Percentiles rank a stretch among this genome's conserved stretches.
Conservation (phyloP, 1,140 invertebrate genomes). For the Drosophila busckii region DNA sequence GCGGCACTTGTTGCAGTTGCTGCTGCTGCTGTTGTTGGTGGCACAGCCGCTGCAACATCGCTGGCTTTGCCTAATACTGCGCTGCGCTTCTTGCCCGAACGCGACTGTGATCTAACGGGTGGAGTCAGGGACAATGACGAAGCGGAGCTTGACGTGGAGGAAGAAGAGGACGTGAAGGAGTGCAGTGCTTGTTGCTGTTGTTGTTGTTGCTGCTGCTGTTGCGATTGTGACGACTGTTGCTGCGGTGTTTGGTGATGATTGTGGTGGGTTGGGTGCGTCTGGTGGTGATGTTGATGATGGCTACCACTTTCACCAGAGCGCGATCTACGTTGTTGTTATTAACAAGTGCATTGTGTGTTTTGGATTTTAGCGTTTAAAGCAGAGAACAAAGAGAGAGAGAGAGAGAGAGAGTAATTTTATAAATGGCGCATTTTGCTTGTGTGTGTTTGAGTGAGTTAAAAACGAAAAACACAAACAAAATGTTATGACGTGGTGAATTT, state of each 20-base stretch:
- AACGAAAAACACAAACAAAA: no score
- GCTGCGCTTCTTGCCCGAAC: slow-evolving; percentile 71
- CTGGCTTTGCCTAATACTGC: slow-evolving; percentile 43
- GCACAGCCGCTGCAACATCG: slow-evolving; percentile 17
- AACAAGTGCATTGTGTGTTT: neutral
- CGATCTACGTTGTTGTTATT: slow-evolving; percentile 50
- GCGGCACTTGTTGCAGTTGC: slow-evolving; percentile 5
- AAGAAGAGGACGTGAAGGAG: slow-evolving; percentile 12
- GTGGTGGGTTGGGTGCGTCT: slow-evolving; percentile 30
- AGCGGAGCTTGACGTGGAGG: slow-evolving; percentile 18
- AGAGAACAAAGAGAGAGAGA: no score
- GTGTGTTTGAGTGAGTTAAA: no score
- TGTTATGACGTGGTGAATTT: slow-evolving; percentile 2
- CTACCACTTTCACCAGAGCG: slow-evolving; percentile 72
- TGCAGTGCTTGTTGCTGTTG: slow-evolving; percentile 22
- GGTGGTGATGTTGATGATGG: slow-evolving; percentile 50
- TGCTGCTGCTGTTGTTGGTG: slow-evolving; percentile 14
- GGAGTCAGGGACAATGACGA: slow-evolving; percentile 14
- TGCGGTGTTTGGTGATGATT: slow-evolving; percentile 42
- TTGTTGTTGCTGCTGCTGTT: slow-evolving; percentile 33
- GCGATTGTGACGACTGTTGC: slow-evolving; percentile 29
- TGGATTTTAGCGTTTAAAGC: neutral
- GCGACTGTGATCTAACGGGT: slow-evolving; percentile 49
- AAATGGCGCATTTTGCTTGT: no score
- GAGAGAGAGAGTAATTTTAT: no score